These are phyloP conservation scores for Pogonomyrmex californicus DNA, from an alignment of 1,140 invertebrate species.

Conservation along the genomic window DNA sequence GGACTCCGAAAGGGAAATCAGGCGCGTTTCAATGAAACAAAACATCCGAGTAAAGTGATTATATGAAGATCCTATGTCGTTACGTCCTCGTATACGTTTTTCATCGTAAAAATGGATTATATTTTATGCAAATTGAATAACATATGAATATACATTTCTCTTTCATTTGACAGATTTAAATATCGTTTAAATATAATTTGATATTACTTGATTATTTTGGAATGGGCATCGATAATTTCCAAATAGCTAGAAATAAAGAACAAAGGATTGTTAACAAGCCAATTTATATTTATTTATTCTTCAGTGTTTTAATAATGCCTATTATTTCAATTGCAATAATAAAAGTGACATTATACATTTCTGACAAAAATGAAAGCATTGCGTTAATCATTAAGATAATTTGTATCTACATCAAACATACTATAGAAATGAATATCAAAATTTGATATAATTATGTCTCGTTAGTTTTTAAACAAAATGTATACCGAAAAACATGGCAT, in stretches of 20 bases:
- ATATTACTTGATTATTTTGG: neutral
- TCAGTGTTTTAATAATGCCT: neutral
- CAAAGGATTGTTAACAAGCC: neutral
- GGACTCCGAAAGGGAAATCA: constrained; percentile 2
- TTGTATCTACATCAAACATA: neutral
- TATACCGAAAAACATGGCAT: constrained; percentile 60
- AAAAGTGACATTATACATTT: neutral
- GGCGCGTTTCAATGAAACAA: constrained; percentile 36
- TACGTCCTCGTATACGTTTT: neutral
- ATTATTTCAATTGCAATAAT: neutral
- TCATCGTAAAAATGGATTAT: neutral
- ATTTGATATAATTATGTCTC: neutral
- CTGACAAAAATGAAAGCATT: neutral
- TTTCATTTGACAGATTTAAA: neutral
- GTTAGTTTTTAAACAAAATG: constrained; percentile 6
- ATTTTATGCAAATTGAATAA: constrained; percentile 5
- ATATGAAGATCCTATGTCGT: neutral
- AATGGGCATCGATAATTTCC: neutral
- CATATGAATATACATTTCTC: neutral
- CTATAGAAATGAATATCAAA: neutral
- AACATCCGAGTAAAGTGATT: neutral
- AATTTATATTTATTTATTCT: neutral
- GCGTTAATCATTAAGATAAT: neutral
- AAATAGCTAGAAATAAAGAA: neutral
- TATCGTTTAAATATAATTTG: neutral